A percentile compares a stretch with the other conserved stretches of the same genome.
Conservation (phyloP, 2,888 invertebrate genomes). For the Stenodema calcarata region DNA sequence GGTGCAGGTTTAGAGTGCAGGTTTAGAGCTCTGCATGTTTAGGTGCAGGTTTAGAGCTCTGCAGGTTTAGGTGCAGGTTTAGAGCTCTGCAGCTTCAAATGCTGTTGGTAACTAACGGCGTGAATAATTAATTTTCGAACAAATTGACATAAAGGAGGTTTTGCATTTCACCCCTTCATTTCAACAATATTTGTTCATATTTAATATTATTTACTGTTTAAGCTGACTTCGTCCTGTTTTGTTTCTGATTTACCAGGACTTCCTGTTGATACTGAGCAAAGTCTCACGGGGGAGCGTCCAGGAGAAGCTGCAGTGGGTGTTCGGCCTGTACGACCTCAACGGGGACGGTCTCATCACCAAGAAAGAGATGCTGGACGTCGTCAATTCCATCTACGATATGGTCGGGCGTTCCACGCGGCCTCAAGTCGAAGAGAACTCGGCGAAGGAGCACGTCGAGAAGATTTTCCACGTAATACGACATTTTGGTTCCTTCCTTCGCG, state of each 20-base stretch:
- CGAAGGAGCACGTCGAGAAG: constrained; percentile 83
- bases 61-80: no score
- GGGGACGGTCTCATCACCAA: constrained; percentile 85
- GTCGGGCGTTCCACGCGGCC: constrained; percentile 80
- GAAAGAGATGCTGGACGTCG: constrained; percentile 83
- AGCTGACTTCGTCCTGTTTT: no score
- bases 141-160: no score
- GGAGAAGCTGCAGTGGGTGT: constrained; percentile 89
- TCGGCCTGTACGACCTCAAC: constrained; percentile 85
- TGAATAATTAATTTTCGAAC: no score
- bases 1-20: no score
- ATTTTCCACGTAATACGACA: constrained; percentile 78
- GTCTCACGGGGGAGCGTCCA: constrained; percentile 83
- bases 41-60: no score
- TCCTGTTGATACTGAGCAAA: constrained; percentile 81
- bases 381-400: constrained; percentile 85
- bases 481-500: background rate
- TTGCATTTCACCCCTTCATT: no score
- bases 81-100: no score
- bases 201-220: no score
- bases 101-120: no score
- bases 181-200: no score
- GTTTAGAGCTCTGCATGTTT: no score
- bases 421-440: constrained; percentile 73
- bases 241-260: constrained; percentile 70